These are phyloP conservation scores for Aricia artaxerxes DNA, from an alignment of 2,888 invertebrate species.

Conservation along the genomic window DNA sequence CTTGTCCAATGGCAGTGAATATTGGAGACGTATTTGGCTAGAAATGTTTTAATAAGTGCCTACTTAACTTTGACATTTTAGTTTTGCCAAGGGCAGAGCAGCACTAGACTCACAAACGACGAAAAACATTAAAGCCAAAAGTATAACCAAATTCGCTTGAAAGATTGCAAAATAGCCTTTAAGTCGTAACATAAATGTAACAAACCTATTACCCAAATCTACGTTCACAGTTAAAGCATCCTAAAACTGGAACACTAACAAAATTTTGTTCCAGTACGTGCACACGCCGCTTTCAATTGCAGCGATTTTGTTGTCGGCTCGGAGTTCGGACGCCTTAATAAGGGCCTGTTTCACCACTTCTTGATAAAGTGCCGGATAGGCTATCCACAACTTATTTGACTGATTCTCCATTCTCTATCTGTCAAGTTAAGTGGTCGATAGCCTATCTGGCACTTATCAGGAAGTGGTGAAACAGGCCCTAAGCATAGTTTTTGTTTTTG, in stretches of 20 bases:
- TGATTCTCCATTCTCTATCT: too few species aligned
- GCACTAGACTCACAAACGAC: not conserved
- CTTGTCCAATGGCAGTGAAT: not conserved
- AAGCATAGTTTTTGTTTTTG: constrained; percentile 56
- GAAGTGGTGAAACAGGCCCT: too few species aligned
- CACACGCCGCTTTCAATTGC: constrained; percentile 42
- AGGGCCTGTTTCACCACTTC: too few species aligned
- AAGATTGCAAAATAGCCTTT: not conserved
- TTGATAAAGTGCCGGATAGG: too few species aligned
- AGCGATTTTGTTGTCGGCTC: constrained; percentile 49
- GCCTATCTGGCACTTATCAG: too few species aligned
- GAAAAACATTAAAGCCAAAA: not conserved
- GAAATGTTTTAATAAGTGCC: not conserved
- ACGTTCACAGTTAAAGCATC: constrained; percentile 70
- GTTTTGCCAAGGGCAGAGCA: not conserved
- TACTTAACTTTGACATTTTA: not conserved
- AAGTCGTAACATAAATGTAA: constrained; percentile 65
- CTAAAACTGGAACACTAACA: constrained; percentile 71
- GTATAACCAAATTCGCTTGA: not conserved
- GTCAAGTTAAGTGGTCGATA: too few species aligned
- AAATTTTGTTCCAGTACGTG: constrained; percentile 61
- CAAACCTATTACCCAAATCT: constrained; percentile 74
- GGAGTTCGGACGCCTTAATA: constrained; percentile 54
- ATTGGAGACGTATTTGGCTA: not conserved
- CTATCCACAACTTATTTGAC: too few species aligned